Base-by-base conservation (phyloP, 2,888 invertebrate species). In the Pandemis heparana region DNA sequence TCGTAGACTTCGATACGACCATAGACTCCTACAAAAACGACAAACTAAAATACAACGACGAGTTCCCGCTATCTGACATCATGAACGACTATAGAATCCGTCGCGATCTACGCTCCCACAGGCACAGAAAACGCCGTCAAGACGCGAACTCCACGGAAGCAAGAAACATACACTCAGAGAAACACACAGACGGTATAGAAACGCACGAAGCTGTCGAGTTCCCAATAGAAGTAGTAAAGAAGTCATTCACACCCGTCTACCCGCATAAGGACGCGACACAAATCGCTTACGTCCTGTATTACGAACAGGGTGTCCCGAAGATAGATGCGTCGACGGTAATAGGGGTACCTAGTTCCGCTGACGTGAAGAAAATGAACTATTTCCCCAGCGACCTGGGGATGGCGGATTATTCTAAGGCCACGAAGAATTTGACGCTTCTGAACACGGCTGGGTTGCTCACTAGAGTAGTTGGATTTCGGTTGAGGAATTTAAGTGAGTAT, bases 221-320 rank as follows among this genome's bases (percentile, higher is more conserved):
- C 16, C 82, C 85, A 0, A 91, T 88, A 69, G 90, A 87, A 46
- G 82, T 92, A 0, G 91, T 89, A 0, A 94, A 93, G 78, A 93
- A 92, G 75, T 90, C 90, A 0, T 81, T 83, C 63, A 75, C 79
- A 0, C 83, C 84, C 1, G 75, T 75, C 18, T 83, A 83, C 46
- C 82, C 83, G 51, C 84, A 86, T 65, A 88, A 84, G 59, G 87
- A 89, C 59, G 83, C 88, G 0, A 87, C 89, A 0, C 89, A 91
- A 69, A 88, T 94, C 1, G 94, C 92, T 0, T 95, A 94, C 71
- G 93, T 94, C 0, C 76, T 95, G 43, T 95, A 92, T 77, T 94
- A 92, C 60, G 94, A 95, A 56, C 89, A 93, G 75, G 94, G 95
- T 0, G 84, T 87, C 0, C 82, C 90, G 0, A 87, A 87, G 23